Percentiles rank a stretch among this genome's conserved stretches.
Conservation (phyloP, 2,888 invertebrate species). For the Allygus modestus region DNA sequence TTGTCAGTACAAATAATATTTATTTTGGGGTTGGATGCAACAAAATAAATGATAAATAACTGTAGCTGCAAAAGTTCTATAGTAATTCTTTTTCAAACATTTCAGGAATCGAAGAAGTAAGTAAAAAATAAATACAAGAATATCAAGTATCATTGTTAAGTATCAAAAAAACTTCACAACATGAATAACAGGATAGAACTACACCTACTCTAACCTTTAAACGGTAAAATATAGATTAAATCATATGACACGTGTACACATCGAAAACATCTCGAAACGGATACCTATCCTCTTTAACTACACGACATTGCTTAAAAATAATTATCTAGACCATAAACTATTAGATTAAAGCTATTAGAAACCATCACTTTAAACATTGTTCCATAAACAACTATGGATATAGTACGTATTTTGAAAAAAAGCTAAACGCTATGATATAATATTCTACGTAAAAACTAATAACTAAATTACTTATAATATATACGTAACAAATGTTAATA, state of each 20-base stretch:
- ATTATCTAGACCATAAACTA: conserved; percentile 39
- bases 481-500: conserved; percentile 1
- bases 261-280: conserved; percentile 32
- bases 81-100: too few relatives aligned
- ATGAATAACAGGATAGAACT: neutral
- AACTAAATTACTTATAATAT: conserved; percentile 13
- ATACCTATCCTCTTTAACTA: conserved; percentile 24
- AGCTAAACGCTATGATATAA: conserved; percentile 48
- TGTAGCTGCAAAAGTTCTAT: too few relatives aligned
- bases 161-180: neutral
- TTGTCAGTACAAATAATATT: too few relatives aligned
- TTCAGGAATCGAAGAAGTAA: too few relatives aligned
- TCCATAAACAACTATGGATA: conserved; percentile 32
- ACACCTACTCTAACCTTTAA: conserved; percentile 3
- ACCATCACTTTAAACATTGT: conserved; percentile 46
- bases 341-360: conserved; percentile 49
- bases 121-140: neutral
- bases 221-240: conserved; percentile 1
- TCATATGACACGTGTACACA: conserved; percentile 17
- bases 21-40: too few relatives aligned
- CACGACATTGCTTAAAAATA: conserved; percentile 52
- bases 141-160: neutral
- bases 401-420: conserved; percentile 46
- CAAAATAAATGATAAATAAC: too few relatives aligned
- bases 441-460: conserved; percentile 35